These are phyloP conservation scores for Bungarus multicinctus DNA, from an alignment of 2,113 vertebrate species.

Conservation along the genomic window DNA sequence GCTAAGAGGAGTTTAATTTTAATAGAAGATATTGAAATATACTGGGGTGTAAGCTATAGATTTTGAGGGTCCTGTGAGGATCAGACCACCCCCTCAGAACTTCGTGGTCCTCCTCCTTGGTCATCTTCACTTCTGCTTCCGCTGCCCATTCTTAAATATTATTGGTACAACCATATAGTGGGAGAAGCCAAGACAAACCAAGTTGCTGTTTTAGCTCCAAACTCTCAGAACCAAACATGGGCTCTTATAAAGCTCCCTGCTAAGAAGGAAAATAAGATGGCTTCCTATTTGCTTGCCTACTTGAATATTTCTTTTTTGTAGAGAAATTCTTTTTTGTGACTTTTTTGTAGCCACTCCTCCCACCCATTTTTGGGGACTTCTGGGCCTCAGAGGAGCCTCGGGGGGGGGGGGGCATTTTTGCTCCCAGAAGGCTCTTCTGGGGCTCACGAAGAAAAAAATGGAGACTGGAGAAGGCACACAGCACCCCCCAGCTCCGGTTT, in stretches of 20 bases:
- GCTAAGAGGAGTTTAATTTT: slow-evolving; percentile 15
- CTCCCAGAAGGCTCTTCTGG: too few relatives aligned
- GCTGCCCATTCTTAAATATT: background rate
- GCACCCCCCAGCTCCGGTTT: too few relatives aligned
- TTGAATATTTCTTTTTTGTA: background rate
- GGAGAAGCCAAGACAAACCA: background rate
- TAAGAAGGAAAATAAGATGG: background rate
- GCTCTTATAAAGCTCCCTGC: background rate
- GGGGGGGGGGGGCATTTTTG: too few relatives aligned
- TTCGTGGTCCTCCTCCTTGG: background rate
- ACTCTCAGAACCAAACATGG: background rate
- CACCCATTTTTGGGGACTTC: too few relatives aligned
- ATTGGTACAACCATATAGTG: background rate
- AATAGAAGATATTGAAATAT: background rate
- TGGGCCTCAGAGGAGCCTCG: too few relatives aligned
- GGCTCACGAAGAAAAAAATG: too few relatives aligned
- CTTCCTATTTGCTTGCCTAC: background rate
- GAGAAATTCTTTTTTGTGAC: too few relatives aligned
- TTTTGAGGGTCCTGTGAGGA: background rate
- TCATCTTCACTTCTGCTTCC: background rate
- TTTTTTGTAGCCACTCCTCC: too few relatives aligned
- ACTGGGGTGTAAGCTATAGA: background rate
- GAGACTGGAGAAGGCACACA: too few relatives aligned
- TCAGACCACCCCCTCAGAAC: background rate
- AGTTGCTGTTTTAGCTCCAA: background rate